Percentiles rank a stretch among this genome's conserved stretches.
Conservation (phyloP, 2,888 invertebrate species). For the Diarsia rubi region DNA sequence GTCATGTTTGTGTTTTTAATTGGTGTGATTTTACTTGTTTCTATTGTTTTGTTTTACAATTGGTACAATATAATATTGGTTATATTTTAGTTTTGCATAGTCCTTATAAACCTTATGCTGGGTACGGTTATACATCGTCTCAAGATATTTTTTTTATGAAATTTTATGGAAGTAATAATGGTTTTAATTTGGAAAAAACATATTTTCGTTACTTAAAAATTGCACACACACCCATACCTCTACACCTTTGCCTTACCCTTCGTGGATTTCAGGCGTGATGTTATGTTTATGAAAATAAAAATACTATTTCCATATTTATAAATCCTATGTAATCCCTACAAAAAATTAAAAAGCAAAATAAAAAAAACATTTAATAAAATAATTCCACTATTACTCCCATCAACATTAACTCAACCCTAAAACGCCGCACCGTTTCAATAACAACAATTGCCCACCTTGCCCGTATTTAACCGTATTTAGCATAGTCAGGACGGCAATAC, state of each 20-base stretch:
- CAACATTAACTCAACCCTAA: constrained; percentile 27
- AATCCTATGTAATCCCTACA: not conserved
- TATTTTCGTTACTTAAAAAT: too few relatives aligned
- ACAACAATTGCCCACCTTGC: constrained; percentile 56
- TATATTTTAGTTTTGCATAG: not conserved
- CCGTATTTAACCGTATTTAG: constrained; percentile 58
- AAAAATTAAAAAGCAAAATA: not conserved
- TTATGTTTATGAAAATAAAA: too few relatives aligned
- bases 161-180: too few relatives aligned
- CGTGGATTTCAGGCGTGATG: too few relatives aligned
- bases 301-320: not conserved
- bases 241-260: too few relatives aligned
- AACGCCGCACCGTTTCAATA: constrained; percentile 34
- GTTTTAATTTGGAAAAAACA: too few relatives aligned
- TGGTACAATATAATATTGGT: too few relatives aligned
- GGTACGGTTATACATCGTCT: too few relatives aligned
- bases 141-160: too few relatives aligned
- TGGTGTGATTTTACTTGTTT: constrained; percentile 25
- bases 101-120: too few relatives aligned
- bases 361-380: not conserved
- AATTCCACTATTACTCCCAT: not conserved
- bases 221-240: too few relatives aligned
- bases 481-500: constrained; percentile 60
- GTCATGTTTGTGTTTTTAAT: not conserved
- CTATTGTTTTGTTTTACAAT: constrained; percentile 3